These are phyloP conservation scores for Pagetopsis macropterus DNA, from an alignment of 2,797 vertebrate species.

Conservation along the genomic window DNA sequence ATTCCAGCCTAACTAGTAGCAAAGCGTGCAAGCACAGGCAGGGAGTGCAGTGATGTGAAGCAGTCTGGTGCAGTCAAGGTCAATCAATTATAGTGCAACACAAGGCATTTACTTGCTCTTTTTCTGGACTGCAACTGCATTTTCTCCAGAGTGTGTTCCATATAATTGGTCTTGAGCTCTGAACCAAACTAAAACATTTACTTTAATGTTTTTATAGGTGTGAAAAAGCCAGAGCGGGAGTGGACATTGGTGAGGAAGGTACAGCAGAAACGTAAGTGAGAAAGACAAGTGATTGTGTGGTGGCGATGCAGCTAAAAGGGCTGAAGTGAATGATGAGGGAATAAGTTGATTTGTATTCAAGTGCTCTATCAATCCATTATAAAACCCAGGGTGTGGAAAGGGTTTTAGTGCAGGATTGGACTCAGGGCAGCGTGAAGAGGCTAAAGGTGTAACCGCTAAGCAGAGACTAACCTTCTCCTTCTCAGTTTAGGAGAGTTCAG, in stretches of 20 bases:
- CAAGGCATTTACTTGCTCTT: slow-evolving; percentile 47
- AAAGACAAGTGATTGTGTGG: slow-evolving; percentile 17
- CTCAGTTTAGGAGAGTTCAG: slow-evolving; percentile 83
- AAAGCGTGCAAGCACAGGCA: slow-evolving; percentile 62
- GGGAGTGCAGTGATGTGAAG: slow-evolving; percentile 41
- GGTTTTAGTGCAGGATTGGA: slow-evolving; percentile 47
- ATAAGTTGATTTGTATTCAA: slow-evolving; percentile 17
- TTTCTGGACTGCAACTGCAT: slow-evolving; percentile 5
- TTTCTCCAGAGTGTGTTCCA: slow-evolving; percentile 5
- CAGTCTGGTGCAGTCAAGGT: slow-evolving; percentile 27
- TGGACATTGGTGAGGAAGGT: background rate
- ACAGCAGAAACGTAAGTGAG: slow-evolving; percentile 18
- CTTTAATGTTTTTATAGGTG: slow-evolving; percentile 18
- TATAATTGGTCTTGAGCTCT: background rate
- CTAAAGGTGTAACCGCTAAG: slow-evolving; percentile 35
- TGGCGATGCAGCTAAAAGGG: slow-evolving; percentile 1
- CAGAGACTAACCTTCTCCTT: slow-evolving; percentile 84
- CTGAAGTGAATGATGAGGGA: slow-evolving; percentile 22
- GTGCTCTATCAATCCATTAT: slow-evolving; percentile 33
- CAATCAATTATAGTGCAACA: slow-evolving; percentile 31
- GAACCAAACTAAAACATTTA: slow-evolving; percentile 14
- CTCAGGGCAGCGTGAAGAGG: slow-evolving; percentile 38
- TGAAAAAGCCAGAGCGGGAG: background rate
- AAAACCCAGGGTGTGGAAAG: slow-evolving; percentile 33
- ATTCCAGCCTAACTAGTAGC: slow-evolving; percentile 25